Evolutionary conservation across 2,888 invertebrate species (phyloP).

Genomic region (Lasioglossum leucozonium): DNA sequence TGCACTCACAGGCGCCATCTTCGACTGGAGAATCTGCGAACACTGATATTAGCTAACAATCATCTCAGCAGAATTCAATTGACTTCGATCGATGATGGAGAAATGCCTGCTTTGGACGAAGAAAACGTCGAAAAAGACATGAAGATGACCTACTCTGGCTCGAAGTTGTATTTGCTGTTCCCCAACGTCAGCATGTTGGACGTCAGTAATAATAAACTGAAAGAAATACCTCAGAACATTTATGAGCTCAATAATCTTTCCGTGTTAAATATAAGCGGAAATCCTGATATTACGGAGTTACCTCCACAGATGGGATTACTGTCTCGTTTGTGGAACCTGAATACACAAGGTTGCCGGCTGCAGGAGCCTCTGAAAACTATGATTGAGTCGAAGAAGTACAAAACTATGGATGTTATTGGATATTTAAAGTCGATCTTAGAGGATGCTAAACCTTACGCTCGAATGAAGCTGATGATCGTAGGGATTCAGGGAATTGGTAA

Average conservation of each 20-base stretch:
- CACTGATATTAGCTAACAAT: conserved; percentile 95
- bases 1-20: conserved; percentile 94
- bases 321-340: conserved; percentile 97
- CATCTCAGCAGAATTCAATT: conserved; percentile 91
- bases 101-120: conserved; percentile 86
- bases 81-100: conserved; percentile 92
- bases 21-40: conserved; percentile 92
- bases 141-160: conserved; percentile 74
- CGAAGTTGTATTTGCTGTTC: conserved; percentile 89
- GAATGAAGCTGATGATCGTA: conserved; percentile 98
- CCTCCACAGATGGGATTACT: conserved; percentile 98
- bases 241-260: conserved; percentile 94
- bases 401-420: conserved; percentile 97
- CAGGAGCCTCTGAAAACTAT: conserved; percentile 95
- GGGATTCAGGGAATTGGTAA: conserved; percentile 95
- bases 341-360: conserved; percentile 94
- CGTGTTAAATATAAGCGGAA: conserved; percentile 96
- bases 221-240: conserved; percentile 92
- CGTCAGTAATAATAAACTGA: conserved; percentile 94
- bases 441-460: conserved; percentile 96
- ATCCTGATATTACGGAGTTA: conserved; percentile 92
- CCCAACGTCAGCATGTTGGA: conserved; percentile 98
- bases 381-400: conserved; percentile 96
- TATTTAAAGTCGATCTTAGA: conserved; percentile 95
- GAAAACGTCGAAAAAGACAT: conserved; percentile 83